Conservation (phyloP, 1,140 invertebrate genomes). For the Drosophila bocki region DNA sequence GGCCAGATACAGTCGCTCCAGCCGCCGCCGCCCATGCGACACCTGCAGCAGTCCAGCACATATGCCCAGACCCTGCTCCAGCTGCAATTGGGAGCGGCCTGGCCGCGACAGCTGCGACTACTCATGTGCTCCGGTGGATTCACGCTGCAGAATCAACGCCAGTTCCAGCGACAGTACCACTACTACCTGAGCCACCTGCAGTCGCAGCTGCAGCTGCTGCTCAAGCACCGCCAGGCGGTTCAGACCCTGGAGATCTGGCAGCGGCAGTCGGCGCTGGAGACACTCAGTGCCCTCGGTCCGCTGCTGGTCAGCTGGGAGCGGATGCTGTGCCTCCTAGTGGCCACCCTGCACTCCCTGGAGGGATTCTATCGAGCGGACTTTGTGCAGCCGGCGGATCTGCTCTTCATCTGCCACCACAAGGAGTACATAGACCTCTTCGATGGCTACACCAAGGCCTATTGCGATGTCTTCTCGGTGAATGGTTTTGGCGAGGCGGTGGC, state of each 20-base stretch:
- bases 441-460: conserved; percentile 90
- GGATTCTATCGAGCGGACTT: conserved; percentile 88
- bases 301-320: conserved; percentile 87
- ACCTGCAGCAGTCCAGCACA: conserved; percentile 65
- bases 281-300: conserved; percentile 69
- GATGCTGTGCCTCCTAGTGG: conserved; percentile 89
- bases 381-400: conserved; percentile 88
- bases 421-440: conserved; percentile 91
- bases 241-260: conserved; percentile 65
- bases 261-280: conserved; percentile 40
- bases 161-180: conserved; percentile 73
- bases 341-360: conserved; percentile 89
- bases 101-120: conserved; percentile 63
- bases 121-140: conserved; percentile 56
- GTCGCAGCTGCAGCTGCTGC: conserved; percentile 67
- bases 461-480: conserved; percentile 89
- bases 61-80: conserved; percentile 71
- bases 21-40: conserved; percentile 34
- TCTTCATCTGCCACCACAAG: conserved; percentile 89
- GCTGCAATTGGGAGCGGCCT: conserved; percentile 66
- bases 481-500: conserved; percentile 84
- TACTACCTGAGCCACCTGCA: conserved; percentile 71
- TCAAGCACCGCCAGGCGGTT: conserved; percentile 68
- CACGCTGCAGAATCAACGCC: conserved; percentile 71
- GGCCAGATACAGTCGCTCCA: conserved; percentile 69